Evolutionary conservation across 2,797 vertebrate genomes (phyloP).

Genomic region (Cuniculus paca): DNA sequence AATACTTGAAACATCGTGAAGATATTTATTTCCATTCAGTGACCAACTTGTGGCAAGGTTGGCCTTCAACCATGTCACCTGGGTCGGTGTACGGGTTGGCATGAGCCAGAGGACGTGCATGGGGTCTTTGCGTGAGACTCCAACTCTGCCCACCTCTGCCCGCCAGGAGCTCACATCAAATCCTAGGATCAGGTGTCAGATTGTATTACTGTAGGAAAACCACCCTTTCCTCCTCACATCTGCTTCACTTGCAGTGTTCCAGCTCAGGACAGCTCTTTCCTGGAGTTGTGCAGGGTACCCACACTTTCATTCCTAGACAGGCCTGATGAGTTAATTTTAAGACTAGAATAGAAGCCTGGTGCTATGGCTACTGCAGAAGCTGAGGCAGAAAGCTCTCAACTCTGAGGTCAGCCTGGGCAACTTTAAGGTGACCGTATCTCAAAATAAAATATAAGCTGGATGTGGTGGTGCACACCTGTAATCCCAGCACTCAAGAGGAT

Average conservation of each 20-base stretch:
- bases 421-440: background rate
- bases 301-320: background rate
- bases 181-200: background rate
- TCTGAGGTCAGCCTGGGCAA: background rate
- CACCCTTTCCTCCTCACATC: background rate
- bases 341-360: background rate
- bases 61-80: background rate
- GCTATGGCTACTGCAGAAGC: background rate
- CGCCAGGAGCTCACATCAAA: too few species aligned
- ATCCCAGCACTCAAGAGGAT: background rate
- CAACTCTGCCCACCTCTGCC: too few species aligned
- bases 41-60: background rate
- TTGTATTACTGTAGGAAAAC: constrained; percentile 49
- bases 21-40: background rate
- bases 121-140: background rate
- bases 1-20: background rate
- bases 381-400: background rate
- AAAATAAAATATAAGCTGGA: background rate
- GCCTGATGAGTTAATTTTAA: constrained; percentile 2
- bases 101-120: background rate
- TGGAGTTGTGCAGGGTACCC: background rate
- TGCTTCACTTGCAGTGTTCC: background rate
- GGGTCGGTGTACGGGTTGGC: background rate
- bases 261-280: constrained; percentile 7
- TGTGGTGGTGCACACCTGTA: background rate